phyloP scores from a whole-genome alignment of 2,888 invertebrate genomes.

The Schizotus pectinicornis region DNA sequence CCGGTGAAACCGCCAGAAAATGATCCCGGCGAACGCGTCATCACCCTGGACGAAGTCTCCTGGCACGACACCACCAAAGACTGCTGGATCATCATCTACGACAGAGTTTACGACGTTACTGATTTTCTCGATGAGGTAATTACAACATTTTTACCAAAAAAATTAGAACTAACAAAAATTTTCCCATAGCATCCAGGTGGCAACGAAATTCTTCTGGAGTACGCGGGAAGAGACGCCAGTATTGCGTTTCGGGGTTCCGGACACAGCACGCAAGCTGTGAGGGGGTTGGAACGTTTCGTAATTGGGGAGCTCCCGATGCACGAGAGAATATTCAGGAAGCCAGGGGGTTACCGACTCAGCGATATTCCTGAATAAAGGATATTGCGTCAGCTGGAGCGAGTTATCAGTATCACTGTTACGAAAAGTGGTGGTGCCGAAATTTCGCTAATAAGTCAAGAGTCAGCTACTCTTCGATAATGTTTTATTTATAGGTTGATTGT shows the following conservation, averaged over 20 bases:
- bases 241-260: conserved; percentile 82
- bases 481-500: too few species aligned
- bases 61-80: conserved; percentile 74
- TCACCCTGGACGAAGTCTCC: conserved; percentile 77
- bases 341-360: conserved; percentile 65
- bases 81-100: conserved; percentile 88
- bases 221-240: conserved; percentile 85
- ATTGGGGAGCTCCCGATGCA: conserved; percentile 77
- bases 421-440: too few species aligned
- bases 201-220: conserved; percentile 79
- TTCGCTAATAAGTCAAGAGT: too few species aligned
- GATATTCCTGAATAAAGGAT: conserved; percentile 62
- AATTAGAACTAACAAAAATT: conserved; percentile 33
- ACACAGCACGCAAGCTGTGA: conserved; percentile 71
- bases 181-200: conserved; percentile 87
- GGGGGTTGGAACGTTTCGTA: conserved; percentile 71
- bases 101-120: conserved; percentile 84
- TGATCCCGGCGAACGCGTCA: conserved; percentile 58
- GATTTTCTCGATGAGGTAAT: conserved; percentile 73
- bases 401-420: too few species aligned
- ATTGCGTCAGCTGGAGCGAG: too few species aligned
- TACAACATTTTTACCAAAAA: conserved; percentile 4
- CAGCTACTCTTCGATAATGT: too few species aligned
- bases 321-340: conserved; percentile 75
- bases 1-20: conserved; percentile 6